Evolutionary conservation across 2,797 vertebrate genomes (phyloP).

Genomic region (Myotis daubentonii): DNA sequence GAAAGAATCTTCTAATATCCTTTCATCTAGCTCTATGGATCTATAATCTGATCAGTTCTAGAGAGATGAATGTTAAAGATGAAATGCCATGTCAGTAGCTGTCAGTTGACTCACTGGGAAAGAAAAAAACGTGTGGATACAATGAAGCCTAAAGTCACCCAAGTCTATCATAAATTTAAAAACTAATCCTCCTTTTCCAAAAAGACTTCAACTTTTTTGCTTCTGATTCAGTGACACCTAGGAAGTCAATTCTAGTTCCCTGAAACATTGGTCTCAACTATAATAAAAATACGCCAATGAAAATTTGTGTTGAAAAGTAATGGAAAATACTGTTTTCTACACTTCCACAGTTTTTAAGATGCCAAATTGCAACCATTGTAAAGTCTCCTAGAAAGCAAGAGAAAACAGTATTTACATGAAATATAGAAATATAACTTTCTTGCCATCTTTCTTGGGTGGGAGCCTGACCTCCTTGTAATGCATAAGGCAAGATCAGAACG

Average conservation of each 20-base stretch:
- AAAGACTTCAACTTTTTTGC: not conserved
- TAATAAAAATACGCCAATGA: not conserved
- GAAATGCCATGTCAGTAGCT: not conserved
- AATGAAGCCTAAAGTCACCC: not conserved
- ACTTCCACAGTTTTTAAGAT: not conserved
- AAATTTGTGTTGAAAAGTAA: constrained; percentile 13
- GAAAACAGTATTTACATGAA: not conserved
- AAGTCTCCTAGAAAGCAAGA: not conserved
- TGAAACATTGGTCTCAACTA: not conserved
- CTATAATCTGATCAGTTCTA: not conserved
- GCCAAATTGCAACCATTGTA: not conserved
- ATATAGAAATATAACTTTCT: not conserved
- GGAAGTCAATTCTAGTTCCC: not conserved
- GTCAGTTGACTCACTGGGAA: not conserved
- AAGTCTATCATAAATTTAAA: not conserved
- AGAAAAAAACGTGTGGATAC: not conserved
- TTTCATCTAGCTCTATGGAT: not conserved
- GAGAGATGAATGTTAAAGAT: not conserved
- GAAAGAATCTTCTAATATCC: not conserved
- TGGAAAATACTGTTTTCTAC: not conserved
- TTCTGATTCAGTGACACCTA: not conserved
- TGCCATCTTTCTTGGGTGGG: not conserved
- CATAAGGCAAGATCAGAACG: not conserved
- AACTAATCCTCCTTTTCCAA: not conserved
- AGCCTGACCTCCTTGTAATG: not conserved